Evolutionary conservation across 2,888 invertebrate species (phyloP), one percentile per base, ranked within the genome.

Genomic region (Pristionchus entomophagus): DNA sequence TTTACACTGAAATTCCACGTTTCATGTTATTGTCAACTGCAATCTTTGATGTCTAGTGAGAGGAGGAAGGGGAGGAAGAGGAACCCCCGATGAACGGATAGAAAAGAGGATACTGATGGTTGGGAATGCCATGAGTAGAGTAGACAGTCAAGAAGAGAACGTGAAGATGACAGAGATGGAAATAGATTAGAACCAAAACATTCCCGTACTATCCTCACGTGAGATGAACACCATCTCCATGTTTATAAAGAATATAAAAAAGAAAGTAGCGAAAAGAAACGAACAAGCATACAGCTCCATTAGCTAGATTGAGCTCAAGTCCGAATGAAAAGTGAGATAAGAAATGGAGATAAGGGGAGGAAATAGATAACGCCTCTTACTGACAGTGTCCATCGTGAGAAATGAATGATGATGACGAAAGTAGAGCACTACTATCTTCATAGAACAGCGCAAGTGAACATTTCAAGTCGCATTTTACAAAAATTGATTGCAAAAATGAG

Each of bases 181-280:
- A 73, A 73, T 73, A 73, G 73, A 73, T 35, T 35, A 38, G 29
- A 73, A 41, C 41, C 73, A 73, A 73, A 73, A 51, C 78, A 53
- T 51, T 51, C 51, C 51, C 51, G 78, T 29, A 35, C 51, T 78
- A 22, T 51, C 32, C 49, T 49, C 78, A 29, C 51, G 49, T 78
- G 51, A 73, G 73, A 73, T 41, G 22, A 49, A 29, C 32, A 49
- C 12, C 29, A 53, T 51, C 49, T 8, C 32, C 45, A 78, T 51
- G 49, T 51, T 49, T 26, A 26, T n/a, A 41, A 3, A 53, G 51
- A 51, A 51, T 26, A 29, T 29, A 35, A 35, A 14, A 29, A 51
- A 29, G 49, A 41, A 51, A 51, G 17, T 17, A 29, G 10, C 26
- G 38, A 29, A 49, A 35, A 78, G 32, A 53, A 32, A 51, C 49